These are phyloP conservation scores for Calameuta filiformis DNA, from an alignment of 2,888 invertebrate genomes.

Conservation along the genomic window DNA sequence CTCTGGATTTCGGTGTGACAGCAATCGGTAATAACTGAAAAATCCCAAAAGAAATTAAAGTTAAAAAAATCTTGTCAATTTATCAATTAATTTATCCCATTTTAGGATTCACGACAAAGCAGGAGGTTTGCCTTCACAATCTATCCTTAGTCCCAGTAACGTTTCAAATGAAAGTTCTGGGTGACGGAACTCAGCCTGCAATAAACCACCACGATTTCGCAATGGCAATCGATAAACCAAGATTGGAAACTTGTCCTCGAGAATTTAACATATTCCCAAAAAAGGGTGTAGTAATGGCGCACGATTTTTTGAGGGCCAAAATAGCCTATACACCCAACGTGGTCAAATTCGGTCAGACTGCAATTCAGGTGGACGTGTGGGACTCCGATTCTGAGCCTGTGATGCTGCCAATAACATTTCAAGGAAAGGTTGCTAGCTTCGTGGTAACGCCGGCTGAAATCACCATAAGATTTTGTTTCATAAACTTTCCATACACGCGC, in stretches of 20 bases:
- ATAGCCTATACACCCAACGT: conserved; percentile 67
- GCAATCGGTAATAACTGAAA: conserved; percentile 68
- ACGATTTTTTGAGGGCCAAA: conserved; percentile 65
- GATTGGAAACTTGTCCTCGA: conserved; percentile 67
- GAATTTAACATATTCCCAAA: conserved; percentile 70
- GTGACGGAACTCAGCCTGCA: conserved; percentile 70
- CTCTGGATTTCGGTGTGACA: conserved; percentile 71
- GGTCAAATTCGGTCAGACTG: conserved; percentile 66
- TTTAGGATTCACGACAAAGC: conserved; percentile 68
- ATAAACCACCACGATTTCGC: conserved; percentile 68
- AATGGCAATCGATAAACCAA: conserved; percentile 62
- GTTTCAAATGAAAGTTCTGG: conserved; percentile 67
- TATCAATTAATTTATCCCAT: conserved; percentile 19
- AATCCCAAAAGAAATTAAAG: too few relatives aligned
- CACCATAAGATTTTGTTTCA: conserved; percentile 70
- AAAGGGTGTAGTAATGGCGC: conserved; percentile 67
- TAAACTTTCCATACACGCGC: conserved; percentile 69
- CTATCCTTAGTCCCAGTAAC: conserved; percentile 70
- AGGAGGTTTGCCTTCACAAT: conserved; percentile 69
- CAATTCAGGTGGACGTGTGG: conserved; percentile 70
- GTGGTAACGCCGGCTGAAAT: conserved; percentile 68
- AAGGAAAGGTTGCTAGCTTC: conserved; percentile 69
- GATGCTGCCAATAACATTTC: conserved; percentile 68
- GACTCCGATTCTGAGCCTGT: conserved; percentile 70
- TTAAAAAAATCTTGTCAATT: neutral